Conservation (phyloP, 2,888 invertebrate species). For the Aleiodes alternator region DNA sequence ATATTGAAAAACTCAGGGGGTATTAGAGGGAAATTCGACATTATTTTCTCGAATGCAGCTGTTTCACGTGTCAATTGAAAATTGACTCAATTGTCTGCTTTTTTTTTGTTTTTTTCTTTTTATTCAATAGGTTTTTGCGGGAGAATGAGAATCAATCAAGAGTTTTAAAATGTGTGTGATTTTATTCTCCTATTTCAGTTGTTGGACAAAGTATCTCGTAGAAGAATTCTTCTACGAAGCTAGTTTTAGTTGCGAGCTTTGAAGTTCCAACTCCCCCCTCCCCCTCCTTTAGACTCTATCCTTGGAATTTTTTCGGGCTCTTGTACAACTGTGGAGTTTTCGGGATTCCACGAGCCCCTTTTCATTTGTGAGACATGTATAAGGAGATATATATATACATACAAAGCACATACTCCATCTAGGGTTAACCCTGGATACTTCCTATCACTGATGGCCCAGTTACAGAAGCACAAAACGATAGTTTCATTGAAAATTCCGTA, state of each 20-base stretch:
- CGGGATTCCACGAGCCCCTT: conserved; percentile 9
- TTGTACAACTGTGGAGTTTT: background rate
- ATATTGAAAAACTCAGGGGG: background rate
- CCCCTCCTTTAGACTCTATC: background rate
- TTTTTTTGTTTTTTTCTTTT: background rate
- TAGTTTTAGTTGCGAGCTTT: conserved; percentile 26
- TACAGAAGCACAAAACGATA: conserved; percentile 33
- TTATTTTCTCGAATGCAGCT: conserved; percentile 5
- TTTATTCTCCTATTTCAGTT: conserved; percentile 1
- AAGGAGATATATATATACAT: background rate
- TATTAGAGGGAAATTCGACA: background rate
- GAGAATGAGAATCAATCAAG: conserved; percentile 18
- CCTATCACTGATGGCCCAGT: conserved; percentile 31
- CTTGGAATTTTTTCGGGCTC: conserved; percentile 3
- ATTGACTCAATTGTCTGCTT: background rate
- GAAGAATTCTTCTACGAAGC: conserved; percentile 22
- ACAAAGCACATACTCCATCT: background rate
- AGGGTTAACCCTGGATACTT: conserved; percentile 20
- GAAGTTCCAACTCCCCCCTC: background rate
- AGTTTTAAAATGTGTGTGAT: conserved; percentile 3
- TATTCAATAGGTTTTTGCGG: background rate
- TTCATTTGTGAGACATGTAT: background rate
- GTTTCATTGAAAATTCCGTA: conserved; percentile 1
- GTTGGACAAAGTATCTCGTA: background rate
- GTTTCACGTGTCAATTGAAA: background rate